phyloP scores from a whole-genome alignment of 2,888 invertebrate species.

The Tipula vernalis region DNA sequence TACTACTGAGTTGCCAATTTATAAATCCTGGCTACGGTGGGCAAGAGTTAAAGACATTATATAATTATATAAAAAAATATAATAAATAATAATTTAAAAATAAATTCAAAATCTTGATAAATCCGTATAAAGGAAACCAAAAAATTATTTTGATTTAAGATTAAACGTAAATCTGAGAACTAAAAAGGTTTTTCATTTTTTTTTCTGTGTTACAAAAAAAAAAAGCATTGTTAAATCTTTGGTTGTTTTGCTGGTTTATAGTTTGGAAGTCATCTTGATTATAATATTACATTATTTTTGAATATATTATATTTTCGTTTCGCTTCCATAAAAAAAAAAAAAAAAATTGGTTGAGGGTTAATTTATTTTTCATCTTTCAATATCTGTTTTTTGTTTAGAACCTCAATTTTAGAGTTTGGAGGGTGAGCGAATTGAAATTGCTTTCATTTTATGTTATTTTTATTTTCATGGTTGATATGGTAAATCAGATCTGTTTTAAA shows the following conservation, averaged over 20 bases:
- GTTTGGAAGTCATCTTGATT: not conserved
- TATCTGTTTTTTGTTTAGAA: not conserved
- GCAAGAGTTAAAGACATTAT: not conserved
- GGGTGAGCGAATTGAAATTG: not conserved
- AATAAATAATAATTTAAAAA: not conserved
- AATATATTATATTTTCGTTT: not conserved
- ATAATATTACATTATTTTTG: not conserved
- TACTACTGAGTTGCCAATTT: not conserved
- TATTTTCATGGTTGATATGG: not conserved
- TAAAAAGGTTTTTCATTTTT: not conserved
- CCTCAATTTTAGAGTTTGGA: not conserved
- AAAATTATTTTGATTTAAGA: not conserved
- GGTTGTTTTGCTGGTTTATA: not conserved
- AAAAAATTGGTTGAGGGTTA: not conserved
- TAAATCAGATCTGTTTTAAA: not conserved
- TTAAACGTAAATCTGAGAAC: not conserved
- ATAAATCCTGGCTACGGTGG: not conserved
- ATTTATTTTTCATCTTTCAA: not conserved
- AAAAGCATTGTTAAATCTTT: not conserved
- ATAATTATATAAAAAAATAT: too few relatives aligned
- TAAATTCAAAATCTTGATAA: not conserved
- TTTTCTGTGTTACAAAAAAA: not conserved
- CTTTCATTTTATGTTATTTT: not conserved
- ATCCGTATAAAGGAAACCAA: not conserved
- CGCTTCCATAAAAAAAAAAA: not conserved